These are phyloP conservation scores for Barnardius zonarius DNA, from an alignment of 2,113 vertebrate species.

Conservation along the genomic window DNA sequence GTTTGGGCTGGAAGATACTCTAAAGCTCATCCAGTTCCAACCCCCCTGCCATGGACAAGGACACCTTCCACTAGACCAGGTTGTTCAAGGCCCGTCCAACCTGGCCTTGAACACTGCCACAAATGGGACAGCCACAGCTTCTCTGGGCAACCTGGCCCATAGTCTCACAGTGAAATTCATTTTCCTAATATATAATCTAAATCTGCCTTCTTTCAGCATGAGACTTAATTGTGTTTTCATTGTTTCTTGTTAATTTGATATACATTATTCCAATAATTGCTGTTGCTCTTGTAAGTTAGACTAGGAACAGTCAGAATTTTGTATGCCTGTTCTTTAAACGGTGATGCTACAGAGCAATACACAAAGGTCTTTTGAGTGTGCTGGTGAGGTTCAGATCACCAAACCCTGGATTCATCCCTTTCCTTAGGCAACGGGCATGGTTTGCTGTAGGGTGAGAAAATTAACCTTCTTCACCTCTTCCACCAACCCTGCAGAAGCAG, in stretches of 20 bases:
- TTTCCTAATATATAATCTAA: not conserved
- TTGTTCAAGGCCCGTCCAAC: not conserved
- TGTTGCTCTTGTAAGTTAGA: not conserved
- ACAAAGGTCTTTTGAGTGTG: not conserved
- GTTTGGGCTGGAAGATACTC: not conserved
- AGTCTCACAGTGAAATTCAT: not conserved
- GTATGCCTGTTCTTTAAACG: accelerated
- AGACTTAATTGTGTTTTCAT: not conserved
- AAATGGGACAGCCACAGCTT: not conserved
- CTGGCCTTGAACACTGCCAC: not conserved
- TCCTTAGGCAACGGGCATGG: accelerated
- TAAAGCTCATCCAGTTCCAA: not conserved
- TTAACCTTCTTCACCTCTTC: too few relatives aligned
- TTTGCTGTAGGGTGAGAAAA: not conserved
- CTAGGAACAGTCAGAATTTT: not conserved
- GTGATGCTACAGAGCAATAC: not conserved
- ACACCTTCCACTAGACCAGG: not conserved
- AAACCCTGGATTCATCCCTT: not conserved
- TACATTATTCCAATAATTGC: accelerated
- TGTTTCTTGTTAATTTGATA: not conserved
- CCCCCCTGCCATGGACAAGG: not conserved
- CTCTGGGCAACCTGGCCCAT: not conserved
- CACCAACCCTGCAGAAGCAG: not conserved
- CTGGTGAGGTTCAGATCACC: not conserved
- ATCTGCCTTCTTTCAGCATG: not conserved